A percentile compares a stretch with the other conserved stretches of the same genome.
Conservation (phyloP, 2,888 invertebrate species). For the Tetropium fuscum region DNA sequence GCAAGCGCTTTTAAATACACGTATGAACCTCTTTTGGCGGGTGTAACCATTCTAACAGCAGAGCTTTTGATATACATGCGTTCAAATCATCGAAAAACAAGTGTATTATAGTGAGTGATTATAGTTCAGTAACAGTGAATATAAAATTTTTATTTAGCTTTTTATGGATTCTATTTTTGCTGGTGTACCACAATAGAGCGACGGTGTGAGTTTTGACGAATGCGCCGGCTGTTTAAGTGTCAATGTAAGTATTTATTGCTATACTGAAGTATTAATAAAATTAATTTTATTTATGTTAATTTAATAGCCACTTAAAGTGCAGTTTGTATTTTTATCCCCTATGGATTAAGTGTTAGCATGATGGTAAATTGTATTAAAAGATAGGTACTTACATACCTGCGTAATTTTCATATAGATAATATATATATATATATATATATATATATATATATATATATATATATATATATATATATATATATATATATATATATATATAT, state of each 20-base stretch:
- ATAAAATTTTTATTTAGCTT: conserved; percentile 53
- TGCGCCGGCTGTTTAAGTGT: conserved; percentile 40
- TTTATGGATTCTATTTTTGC: conserved; percentile 50
- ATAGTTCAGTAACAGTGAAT: conserved; percentile 52
- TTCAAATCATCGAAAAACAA: conserved; percentile 56
- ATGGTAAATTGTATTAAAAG: neutral
- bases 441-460: no score
- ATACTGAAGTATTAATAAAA: conserved; percentile 36
- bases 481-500: no score
- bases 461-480: no score
- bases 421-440: no score
- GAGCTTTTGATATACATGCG: conserved; percentile 56
- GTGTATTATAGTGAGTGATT: conserved; percentile 55
- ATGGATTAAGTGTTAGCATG: neutral
- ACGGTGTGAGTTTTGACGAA: conserved; percentile 23
- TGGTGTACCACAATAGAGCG: conserved; percentile 22
- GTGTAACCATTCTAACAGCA: conserved; percentile 61
- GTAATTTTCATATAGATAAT: no score
- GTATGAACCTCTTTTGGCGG: conserved; percentile 59
- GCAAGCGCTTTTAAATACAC: conserved; percentile 59
- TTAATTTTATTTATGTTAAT: conserved; percentile 40
- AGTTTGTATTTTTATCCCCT: conserved; percentile 28
- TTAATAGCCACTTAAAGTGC: conserved; percentile 34
- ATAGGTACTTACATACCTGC: no score
- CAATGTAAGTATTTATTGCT: conserved; percentile 43